Percentiles rank a stretch among this genome's conserved stretches.
phyloP scores from a whole-genome alignment of 2,888 invertebrate species.

The Phorcus lineatus region DNA sequence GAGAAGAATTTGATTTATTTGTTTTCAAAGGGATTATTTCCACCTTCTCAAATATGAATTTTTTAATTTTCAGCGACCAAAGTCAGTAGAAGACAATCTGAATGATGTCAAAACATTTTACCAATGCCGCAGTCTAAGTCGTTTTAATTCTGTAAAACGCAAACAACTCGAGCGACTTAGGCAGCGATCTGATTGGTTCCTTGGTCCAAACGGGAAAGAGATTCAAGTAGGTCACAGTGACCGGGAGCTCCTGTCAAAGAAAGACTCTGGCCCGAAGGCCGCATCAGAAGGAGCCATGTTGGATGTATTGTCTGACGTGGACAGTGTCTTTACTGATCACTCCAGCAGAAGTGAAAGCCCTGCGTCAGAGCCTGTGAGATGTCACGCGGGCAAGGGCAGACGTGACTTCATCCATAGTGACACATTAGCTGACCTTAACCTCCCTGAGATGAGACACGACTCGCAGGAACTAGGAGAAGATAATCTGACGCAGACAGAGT shows the following conservation, averaged over 20 bases:
- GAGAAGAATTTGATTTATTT: no score
- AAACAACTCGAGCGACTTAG: slow-evolving; percentile 97
- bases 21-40: no score
- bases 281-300: slow-evolving; percentile 68
- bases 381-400: slow-evolving; percentile 53
- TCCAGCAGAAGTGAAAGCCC: slow-evolving; percentile 69
- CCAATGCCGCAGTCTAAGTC: slow-evolving; percentile 65
- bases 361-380: slow-evolving; percentile 65
- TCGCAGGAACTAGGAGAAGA: slow-evolving; percentile 37
- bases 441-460: slow-evolving; percentile 44
- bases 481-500: slow-evolving; percentile 59
- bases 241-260: slow-evolving; percentile 26
- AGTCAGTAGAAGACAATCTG: slow-evolving; percentile 68
- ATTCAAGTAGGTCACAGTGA: slow-evolving; percentile 29
- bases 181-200: slow-evolving; percentile 97
- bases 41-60: not conserved
- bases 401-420: slow-evolving; percentile 67
- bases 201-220: slow-evolving; percentile 76
- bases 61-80: slow-evolving; percentile 62
- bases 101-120: slow-evolving; percentile 64
- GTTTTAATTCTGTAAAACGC: slow-evolving; percentile 75
- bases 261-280: slow-evolving; percentile 59
- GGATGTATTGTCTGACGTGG: slow-evolving; percentile 64
- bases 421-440: slow-evolving; percentile 58
- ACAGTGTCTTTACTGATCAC: slow-evolving; percentile 68